These are phyloP conservation scores for Aurelia sp. DNA, from an alignment of 30 jellyfish, hydroid and myxozoan species.

Conservation along the genomic window DNA sequence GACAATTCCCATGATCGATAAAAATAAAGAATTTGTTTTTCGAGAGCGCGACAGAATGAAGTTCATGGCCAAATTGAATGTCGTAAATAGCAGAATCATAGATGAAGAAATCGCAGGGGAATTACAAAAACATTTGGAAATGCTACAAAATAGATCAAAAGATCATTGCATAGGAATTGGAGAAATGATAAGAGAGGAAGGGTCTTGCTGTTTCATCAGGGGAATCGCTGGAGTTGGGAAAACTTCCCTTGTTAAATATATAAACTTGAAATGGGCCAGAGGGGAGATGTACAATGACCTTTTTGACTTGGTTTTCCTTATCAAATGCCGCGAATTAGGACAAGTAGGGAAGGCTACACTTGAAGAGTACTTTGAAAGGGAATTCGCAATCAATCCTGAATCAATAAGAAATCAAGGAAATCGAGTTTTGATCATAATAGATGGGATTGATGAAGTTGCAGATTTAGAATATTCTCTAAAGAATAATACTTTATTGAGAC, in stretches of 20 bases:
- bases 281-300: slow-evolving; percentile 12
- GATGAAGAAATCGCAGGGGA: too few relatives aligned
- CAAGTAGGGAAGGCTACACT: not conserved
- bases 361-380: not conserved
- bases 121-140: too few relatives aligned
- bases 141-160: too few relatives aligned
- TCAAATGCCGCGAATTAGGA: slow-evolving; percentile 33
- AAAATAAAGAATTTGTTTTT: too few relatives aligned
- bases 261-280: slow-evolving; percentile 47
- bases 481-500: too few relatives aligned
- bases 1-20: too few relatives aligned
- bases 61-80: too few relatives aligned
- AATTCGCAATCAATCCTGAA: slow-evolving; percentile 7
- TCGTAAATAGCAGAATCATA: too few relatives aligned
- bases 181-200: too few relatives aligned
- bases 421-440: slow-evolving; percentile 7
- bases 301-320: slow-evolving; percentile 31
- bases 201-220: not conserved
- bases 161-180: too few relatives aligned
- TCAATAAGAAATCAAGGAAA: slow-evolving; percentile 1
- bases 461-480: not conserved
- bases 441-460: slow-evolving; percentile 24
- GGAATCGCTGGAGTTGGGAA: slow-evolving; percentile 61
- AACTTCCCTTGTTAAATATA: slow-evolving; percentile 10
- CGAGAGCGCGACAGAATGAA: too few relatives aligned